Evolutionary conservation across 2,113 vertebrate species (phyloP), one percentile per base, ranked within the genome.

Genomic region (Eurypyga helias): DNA sequence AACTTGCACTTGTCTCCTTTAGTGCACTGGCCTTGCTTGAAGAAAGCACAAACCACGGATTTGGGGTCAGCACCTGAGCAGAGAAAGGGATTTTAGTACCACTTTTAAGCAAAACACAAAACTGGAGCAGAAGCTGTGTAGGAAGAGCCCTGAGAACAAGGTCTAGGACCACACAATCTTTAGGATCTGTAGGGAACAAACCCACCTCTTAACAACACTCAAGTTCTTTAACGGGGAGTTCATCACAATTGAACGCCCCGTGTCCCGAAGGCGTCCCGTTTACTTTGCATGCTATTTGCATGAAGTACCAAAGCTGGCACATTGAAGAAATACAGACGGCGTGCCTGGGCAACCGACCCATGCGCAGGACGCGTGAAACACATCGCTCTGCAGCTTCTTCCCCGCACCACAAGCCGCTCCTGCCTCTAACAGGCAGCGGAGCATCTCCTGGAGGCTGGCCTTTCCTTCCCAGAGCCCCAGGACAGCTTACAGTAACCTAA

Each of bases 1-100:
- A 99, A 99, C 96, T 99, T 99, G 98, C 99, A 99, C 93, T 99
- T 99, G 97, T 99, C 99, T 24, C 99, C 99, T 97, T 99, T 99
- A 43, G 99, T 99, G 90, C 99, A 99, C 33, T 99, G 99, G 19
- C 99, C 99, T 98, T 99, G 99, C 97, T 99, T 99, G 91, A 99
- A 99, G 98, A 99, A 99, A 17, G 99, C 99, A 97, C 99, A 99
- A 38, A 99, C 99, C 87, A 99, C 99, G 1, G 99, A 99, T 94
- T 99, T 99, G 18, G 99, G 99, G 97, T 99, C 99, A 60, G 99
- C 99, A 78, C 99, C 99, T 99, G 88, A 25, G 70, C 60, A 20
- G 83, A 96, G 29, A 2, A 58, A 80, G 7, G 58, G 55, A 83
- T 77, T 60, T 94, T 38, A 73, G 23, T 55, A 46, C 2, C 23